Evolutionary conservation across 1,140 invertebrate genomes (phyloP), one percentile per base, ranked within the genome.

Genomic region (Drosophila mayri): DNA sequence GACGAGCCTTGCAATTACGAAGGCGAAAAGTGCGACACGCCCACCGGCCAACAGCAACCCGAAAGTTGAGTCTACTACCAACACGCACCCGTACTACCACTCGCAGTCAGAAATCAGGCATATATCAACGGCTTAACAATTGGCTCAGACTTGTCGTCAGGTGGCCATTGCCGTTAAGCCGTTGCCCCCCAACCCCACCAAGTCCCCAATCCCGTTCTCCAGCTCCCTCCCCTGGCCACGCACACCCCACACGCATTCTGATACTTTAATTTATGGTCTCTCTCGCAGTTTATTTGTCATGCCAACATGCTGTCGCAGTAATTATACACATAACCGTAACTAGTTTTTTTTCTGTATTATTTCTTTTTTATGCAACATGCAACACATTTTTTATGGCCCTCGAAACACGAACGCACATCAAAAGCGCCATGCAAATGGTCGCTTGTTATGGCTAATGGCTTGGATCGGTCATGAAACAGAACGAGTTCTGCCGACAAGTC

Each of bases 61-160:
- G 30, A 60, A 38, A 30, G 67, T 63, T 66, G 52, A 35, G n/a
- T 65, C 41, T 38, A 46, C 64, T 22, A 52, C n/a, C 37, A 47
- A 25, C 40, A 57, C 50, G 54, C 58, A 61, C 60, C 30, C 44
- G 54, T 44, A 30, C 28, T 8, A 8, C 28, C 28, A 58, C 55
- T 35, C 44, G 11, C 55, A 43, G 11, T 64, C 73, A 57, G 30
- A 40, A 30, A 46, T 50, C 30, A 32, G 43, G 64, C 71, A 83
- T 87, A 88, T 88, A 87, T 87, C 84, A 87, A 87, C 72, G 80
- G 84, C 84, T 87, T 87, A 87, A 88, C 84, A 87, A 87, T 87
- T 80, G 85, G 72, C 84, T 80, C 54, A 70, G 72, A 88, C 79
- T 80, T 90, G 84, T 87, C 84, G 85, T 87, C 84, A 87, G 84